Base-by-base conservation (phyloP, 1,140 invertebrate species). In the Physella acuta region DNA sequence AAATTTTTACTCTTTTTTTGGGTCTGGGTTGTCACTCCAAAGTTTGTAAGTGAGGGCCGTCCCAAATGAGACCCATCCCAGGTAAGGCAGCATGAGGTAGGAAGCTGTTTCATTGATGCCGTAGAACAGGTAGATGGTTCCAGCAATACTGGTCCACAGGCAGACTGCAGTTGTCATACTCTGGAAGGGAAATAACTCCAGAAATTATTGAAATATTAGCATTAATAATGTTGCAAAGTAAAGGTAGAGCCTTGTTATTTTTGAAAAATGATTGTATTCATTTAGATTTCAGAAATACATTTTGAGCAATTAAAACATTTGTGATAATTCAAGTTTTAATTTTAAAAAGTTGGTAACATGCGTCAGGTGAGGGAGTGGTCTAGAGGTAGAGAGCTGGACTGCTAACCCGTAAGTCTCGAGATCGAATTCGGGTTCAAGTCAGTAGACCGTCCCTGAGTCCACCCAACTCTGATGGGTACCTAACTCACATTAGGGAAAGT, bases 31-130 rank as follows among this genome's bases (percentile, higher is more conserved):
- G 72, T 91, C 88, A 78, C 87, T 88, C 86, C 90, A 92, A 53
- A 93, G 87, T 33, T 82, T 85, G 71, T 90, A 92, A 69, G 89
- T 91, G 0, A 93, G 82, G 1, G 87, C 85, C 44, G 88, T 85
- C 16, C 92, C 92, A 65, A 92, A 87, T 2, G 88, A 87, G n/a
- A 90, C 80, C 92, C 93, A 95, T 1, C 88, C 89, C 2, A 93
- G 78, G 79, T 95, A 95, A 0, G 93, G 93, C 44, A 92, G 61
- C 81, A 93, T 88, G 20, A 95, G 77, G 37, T 87, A 86, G 1
- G 90, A 90, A 11, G 93, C 93, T 1, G 86, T 85, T 52, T 83
- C 84, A 79, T 92, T 92, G 0, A 93, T 86, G 30, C 86, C 80
- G 70, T 88, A 88, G 83, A 94, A 95, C 0, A 88, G 78, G 1